These are phyloP conservation scores for Metaphire vulgaris DNA, from an alignment of 1,140 invertebrate species.

Conservation along the genomic window DNA sequence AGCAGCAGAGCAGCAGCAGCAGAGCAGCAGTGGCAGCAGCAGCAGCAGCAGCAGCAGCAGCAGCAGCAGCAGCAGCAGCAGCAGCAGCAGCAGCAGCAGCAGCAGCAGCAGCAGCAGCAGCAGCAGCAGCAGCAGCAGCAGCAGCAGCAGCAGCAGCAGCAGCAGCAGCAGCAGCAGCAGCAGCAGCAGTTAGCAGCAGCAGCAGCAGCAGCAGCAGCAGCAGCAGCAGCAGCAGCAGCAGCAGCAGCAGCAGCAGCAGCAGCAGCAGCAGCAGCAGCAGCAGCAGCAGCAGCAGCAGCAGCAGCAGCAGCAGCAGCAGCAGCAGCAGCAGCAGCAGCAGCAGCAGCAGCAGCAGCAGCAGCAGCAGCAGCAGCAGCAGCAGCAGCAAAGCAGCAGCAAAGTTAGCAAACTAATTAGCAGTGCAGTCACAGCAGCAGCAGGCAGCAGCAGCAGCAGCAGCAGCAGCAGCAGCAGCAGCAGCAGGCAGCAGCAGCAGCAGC, in stretches of 20 bases:
- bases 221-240: conserved; percentile 63
- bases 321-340: conserved; percentile 62
- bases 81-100: too few relatives aligned
- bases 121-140: too few relatives aligned
- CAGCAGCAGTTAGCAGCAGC: conserved; percentile 88
- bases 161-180: conserved; percentile 75
- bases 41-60: too few relatives aligned
- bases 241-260: conserved; percentile 32
- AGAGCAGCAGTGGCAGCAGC: too few relatives aligned
- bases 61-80: too few relatives aligned
- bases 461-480: conserved; percentile 8
- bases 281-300: not conserved
- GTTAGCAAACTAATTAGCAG: too few relatives aligned
- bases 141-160: too few relatives aligned
- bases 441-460: conserved; percentile 8
- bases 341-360: conserved; percentile 59
- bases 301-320: not conserved
- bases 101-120: too few relatives aligned
- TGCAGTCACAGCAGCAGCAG: conserved; percentile 9
- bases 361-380: conserved; percentile 58
- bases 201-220: conserved; percentile 67
- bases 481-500: too few relatives aligned
- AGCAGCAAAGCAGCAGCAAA: conserved; percentile 14
- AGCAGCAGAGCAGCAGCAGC: too few relatives aligned
- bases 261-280: not conserved